A percentile compares a stretch with the other conserved stretches of the same genome.
Evolutionary conservation across 2,797 vertebrate genomes (phyloP).

Genomic region (Selene dorsalis): DNA sequence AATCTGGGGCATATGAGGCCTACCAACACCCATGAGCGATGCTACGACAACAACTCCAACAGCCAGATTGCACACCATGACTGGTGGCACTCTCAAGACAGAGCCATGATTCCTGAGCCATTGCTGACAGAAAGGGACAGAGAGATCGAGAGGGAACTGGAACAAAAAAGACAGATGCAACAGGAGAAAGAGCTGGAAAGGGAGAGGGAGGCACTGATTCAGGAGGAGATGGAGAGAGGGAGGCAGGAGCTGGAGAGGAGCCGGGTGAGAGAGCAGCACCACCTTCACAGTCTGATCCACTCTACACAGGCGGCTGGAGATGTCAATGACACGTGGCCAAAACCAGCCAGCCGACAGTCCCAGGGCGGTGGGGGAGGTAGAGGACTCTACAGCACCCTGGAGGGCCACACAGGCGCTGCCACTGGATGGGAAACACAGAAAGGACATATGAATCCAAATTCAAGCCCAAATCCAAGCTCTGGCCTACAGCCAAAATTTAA

Average conservation of each 20-base stretch:
- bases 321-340: conserved; percentile 86
- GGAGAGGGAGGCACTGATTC: conserved; percentile 65
- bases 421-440: conserved; percentile 59
- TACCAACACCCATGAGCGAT: conserved; percentile 59
- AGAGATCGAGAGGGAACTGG: conserved; percentile 64
- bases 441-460: conserved; percentile 39
- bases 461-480: conserved; percentile 53
- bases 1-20: conserved; percentile 62
- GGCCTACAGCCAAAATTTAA: conserved; percentile 53
- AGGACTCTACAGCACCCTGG: conserved; percentile 84
- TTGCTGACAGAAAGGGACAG: conserved; percentile 66
- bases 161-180: conserved; percentile 64
- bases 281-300: conserved; percentile 73
- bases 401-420: conserved; percentile 69
- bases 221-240: conserved; percentile 66
- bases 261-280: conserved; percentile 64
- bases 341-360: conserved; percentile 78
- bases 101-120: conserved; percentile 64
- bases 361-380: conserved; percentile 62
- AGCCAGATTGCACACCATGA: conserved; percentile 67
- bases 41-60: conserved; percentile 64
- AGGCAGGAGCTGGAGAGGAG: conserved; percentile 60
- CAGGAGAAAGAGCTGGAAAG: conserved; percentile 65
- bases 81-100: conserved; percentile 74
- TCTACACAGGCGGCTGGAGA: conserved; percentile 76